Base-by-base conservation (phyloP, 2,888 invertebrate genomes). In the Unio delphinus region DNA sequence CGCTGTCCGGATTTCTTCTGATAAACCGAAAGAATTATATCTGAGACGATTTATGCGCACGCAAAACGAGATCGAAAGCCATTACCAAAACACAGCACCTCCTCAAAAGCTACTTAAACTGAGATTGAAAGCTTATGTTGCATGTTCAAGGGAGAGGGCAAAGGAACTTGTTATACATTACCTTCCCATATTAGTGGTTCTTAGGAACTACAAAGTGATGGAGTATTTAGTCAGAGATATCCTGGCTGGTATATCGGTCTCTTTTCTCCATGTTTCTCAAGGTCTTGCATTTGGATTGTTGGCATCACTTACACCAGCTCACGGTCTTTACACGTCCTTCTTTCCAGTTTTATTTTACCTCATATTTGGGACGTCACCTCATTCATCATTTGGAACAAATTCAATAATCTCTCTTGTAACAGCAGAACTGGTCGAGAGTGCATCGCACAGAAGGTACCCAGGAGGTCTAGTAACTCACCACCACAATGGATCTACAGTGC, bases 241-340 rank as follows among this genome's bases (percentile, higher is more conserved):
- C 18, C 60, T 86, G 20, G 81, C 84, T 55, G 87, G 86, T 17
- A 67, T 87, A 45, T 84, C 86, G 15, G 81, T 79, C 8, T 86
- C 82, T 11, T 85, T 86, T 65, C 76, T 88, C 60, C 86, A 88
- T 67, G 82, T 88, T 55, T 86, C 88, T 6, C 88, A 86, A 69
- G 84, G 86, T 30, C 75, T 86, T 60, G 86, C 85, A 6, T 85
- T 84, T 66, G 85, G 85, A 30, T 64, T 85, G 6, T 75, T 86
- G n/a, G 81, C 85, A 17, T 80, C 81, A 28, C 74, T 87, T 57
- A 74, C 78, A 1, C 84, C 86, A 8, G 75, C 82, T 15, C 68
- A 81, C 60, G 87, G 87, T 6, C 79, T 87, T 26, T 86, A 86
- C 73, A 78, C 82, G 0, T 82, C 84, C 4, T 80, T 87, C 76